Percentiles rank a stretch among this genome's conserved stretches.
phyloP scores from a whole-genome alignment of 2,797 vertebrate genomes.

The Leptatherina wallacei region DNA sequence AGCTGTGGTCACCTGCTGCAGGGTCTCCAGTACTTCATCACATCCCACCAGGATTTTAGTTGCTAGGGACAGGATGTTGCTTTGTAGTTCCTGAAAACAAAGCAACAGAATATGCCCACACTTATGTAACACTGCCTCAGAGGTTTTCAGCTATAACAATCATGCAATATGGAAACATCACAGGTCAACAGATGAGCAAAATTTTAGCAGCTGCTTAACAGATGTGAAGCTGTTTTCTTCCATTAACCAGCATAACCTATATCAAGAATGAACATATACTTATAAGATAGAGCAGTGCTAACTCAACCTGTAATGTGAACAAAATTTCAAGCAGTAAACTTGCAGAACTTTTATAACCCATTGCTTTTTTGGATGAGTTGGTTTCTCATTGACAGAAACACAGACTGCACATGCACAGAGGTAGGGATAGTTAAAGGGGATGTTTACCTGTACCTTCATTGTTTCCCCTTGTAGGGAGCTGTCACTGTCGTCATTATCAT shows the following conservation, averaged over 20 bases:
- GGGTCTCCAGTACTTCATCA: constrained; percentile 97
- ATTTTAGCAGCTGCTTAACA: not conserved
- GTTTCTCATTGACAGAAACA: constrained; percentile 25
- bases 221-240: not conserved
- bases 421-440: constrained; percentile 91
- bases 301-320: constrained; percentile 10
- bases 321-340: constrained; percentile 1
- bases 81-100: constrained; percentile 90
- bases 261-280: not conserved
- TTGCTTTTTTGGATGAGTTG: constrained; percentile 8
- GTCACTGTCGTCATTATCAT: constrained; percentile 98
- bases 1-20: constrained; percentile 96
- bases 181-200: constrained; percentile 4
- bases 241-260: not conserved
- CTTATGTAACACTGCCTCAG: constrained; percentile 77
- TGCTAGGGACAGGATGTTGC: constrained; percentile 93
- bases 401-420: constrained; percentile 47
- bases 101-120: constrained; percentile 66
- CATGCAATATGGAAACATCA: constrained; percentile 19
- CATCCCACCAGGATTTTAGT: constrained; percentile 96
- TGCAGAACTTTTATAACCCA: constrained; percentile 18
- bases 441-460: constrained; percentile 99
- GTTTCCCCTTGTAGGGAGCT: constrained; percentile 99
- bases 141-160: constrained; percentile 13
- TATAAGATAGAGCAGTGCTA: not conserved